phyloP scores from a whole-genome alignment of 2,888 invertebrate species.

The Trichacis sp. region DNA sequence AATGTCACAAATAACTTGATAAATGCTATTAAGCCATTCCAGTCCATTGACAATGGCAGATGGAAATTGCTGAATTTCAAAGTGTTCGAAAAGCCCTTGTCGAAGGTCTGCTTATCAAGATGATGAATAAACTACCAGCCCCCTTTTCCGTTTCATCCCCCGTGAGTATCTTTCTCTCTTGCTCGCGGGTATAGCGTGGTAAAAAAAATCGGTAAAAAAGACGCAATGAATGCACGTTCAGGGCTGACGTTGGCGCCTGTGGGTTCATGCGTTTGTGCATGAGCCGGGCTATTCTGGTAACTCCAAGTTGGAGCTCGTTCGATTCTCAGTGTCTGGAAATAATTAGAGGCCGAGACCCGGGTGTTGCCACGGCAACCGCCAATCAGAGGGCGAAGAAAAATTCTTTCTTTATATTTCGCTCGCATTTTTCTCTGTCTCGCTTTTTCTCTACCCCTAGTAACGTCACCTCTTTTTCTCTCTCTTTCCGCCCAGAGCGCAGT shows the following conservation, averaged over 20 bases:
- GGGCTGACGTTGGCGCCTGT: slow-evolving; percentile 24
- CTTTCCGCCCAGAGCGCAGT: neutral
- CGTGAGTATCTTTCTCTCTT: slow-evolving; percentile 8
- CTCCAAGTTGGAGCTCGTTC: slow-evolving; percentile 64
- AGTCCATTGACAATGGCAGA: neutral
- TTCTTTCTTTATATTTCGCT: slow-evolving; percentile 61
- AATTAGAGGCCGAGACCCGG: slow-evolving; percentile 66
- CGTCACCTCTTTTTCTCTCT: slow-evolving; percentile 6
- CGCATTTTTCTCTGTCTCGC: slow-evolving; percentile 38
- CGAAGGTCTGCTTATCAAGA: slow-evolving; percentile 40
- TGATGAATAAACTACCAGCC: slow-evolving; percentile 36
- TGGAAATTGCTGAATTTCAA: slow-evolving; percentile 10
- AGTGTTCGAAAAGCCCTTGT: slow-evolving; percentile 18
- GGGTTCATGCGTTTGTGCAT: slow-evolving; percentile 48
- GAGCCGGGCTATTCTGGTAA: slow-evolving; percentile 58
- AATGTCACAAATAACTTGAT: slow-evolving; percentile 21
- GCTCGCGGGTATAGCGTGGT: slow-evolving; percentile 13
- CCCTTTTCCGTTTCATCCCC: neutral
- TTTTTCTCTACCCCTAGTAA: slow-evolving; percentile 24
- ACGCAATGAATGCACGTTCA: slow-evolving; percentile 34
- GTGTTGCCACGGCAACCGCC: slow-evolving; percentile 70
- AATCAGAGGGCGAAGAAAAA: slow-evolving; percentile 68
- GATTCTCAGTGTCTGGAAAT: slow-evolving; percentile 70
- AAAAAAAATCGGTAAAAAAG: slow-evolving; percentile 36
- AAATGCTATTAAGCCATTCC: neutral